phyloP scores from a whole-genome alignment of 2,888 invertebrate genomes.

The Autographa gamma region DNA sequence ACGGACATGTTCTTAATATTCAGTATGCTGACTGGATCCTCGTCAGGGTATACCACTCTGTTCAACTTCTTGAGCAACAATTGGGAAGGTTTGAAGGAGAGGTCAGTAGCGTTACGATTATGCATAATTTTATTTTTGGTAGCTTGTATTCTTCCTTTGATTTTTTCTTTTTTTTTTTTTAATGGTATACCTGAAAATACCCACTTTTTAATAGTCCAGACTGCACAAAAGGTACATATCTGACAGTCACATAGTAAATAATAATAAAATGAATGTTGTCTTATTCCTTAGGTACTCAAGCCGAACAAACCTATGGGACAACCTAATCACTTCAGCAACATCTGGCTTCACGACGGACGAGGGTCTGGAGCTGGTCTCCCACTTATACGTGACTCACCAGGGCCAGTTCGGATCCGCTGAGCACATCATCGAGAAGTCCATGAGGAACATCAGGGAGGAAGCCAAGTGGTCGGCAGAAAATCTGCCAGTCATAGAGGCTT shows the following conservation, averaged over 20 bases:
- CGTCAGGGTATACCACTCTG: constrained; percentile 92
- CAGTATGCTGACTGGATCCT: constrained; percentile 92
- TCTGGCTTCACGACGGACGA: constrained; percentile 93
- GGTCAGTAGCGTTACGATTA: constrained; percentile 79
- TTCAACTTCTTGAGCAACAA: constrained; percentile 92
- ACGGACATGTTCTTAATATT: constrained; percentile 93
- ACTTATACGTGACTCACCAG: constrained; percentile 90
- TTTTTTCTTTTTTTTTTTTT: too few relatives aligned
- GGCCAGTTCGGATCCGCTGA: constrained; percentile 93
- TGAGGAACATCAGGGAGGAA: constrained; percentile 92
- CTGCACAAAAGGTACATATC: too few relatives aligned
- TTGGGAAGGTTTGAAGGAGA: constrained; percentile 91
- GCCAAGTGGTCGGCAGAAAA: constrained; percentile 93
- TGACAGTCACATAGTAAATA: too few relatives aligned
- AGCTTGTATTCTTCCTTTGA: too few relatives aligned
- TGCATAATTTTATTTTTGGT: too few relatives aligned
- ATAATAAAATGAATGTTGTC: too few relatives aligned
- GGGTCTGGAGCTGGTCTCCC: constrained; percentile 91
- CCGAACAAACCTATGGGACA: constrained; percentile 93
- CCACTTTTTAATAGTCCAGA: too few relatives aligned
- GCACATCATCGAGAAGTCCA: constrained; percentile 92
- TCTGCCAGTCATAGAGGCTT: constrained; percentile 92
- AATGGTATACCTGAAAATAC: too few relatives aligned
- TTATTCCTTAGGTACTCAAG: constrained; percentile 91
- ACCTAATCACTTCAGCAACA: constrained; percentile 92